Evolutionary conservation across 2,888 invertebrate genomes (phyloP), one percentile per base, ranked within the genome.

Genomic region (Apodemia duryi): DNA sequence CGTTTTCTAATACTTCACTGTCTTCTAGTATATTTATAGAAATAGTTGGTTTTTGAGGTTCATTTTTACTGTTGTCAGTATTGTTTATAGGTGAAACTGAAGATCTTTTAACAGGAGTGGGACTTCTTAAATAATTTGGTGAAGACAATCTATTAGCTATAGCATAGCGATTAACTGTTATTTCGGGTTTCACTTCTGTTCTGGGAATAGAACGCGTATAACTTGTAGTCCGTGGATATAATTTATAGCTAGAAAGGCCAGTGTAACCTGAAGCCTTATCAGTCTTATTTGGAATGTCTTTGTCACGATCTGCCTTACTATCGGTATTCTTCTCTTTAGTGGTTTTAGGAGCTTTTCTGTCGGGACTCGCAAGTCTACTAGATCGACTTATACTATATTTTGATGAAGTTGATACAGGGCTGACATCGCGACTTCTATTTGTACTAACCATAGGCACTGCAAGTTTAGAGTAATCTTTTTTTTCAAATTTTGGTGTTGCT

Each of bases 201-300:
- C 81, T 82, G 13, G 83, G 73, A 54, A 80, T 68, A 70, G 87
- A 83, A 73, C 85, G 79, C 61, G 84, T 78, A 65, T 89, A 91
- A 75, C 79, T 87, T 63, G 88, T 77, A 65, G 86, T 81, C 74
- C 92, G 85, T 46, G 93, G 92, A 74, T 93, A 94, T 57, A 93
- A 76, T 80, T 93, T 92, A 74, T 91, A 92, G 74, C 83, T 91
- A 67, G 91, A 86, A 78, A 92, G 79, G 78, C 85, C 82, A 75
- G 85, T 93, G 70, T 92, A 93, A 73, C 90, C 84, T 74, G 91
- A 77, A 79, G 93, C 86, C 81, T 93, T 93, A 74, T 91, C 91
- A 86, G 91, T 90, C 88, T 92, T 92, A 75, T 80, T 90, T 87
- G 92, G 91, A 91, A 92, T 91, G 91, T 92, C 88, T 88, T 88